These are phyloP conservation scores for Bacillus rossius DNA, from an alignment of 1,140 invertebrate genomes.

Conservation along the genomic window DNA sequence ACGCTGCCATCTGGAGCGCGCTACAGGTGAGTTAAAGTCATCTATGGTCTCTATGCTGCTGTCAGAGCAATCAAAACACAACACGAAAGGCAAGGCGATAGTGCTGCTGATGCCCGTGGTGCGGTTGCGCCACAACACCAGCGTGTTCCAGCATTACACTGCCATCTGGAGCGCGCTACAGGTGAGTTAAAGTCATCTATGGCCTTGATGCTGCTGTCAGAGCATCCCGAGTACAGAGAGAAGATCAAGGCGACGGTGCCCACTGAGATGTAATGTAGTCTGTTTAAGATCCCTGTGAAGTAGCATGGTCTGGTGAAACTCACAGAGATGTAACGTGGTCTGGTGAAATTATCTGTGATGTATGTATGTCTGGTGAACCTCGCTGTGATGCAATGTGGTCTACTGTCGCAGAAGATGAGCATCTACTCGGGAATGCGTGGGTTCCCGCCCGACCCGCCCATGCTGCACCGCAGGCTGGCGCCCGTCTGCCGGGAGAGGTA, in stretches of 20 bases:
- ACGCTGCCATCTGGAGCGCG: conserved; percentile 29
- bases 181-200: conserved; percentile 28
- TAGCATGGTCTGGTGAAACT: background rate
- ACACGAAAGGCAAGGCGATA: conserved; percentile 39
- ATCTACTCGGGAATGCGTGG: conserved; percentile 6
- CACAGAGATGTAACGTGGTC: background rate
- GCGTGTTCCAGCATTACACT: conserved; percentile 20
- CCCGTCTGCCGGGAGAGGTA: conserved; percentile 9
- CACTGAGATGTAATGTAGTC: background rate
- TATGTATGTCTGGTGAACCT: too few relatives aligned
- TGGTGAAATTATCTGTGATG: background rate
- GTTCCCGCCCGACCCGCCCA: conserved; percentile 5
- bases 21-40: conserved; percentile 32
- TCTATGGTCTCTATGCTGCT: too few relatives aligned
- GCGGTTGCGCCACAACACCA: conserved; percentile 29
- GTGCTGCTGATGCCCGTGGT: conserved; percentile 50
- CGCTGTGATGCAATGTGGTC: too few relatives aligned
- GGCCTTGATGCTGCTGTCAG: conserved; percentile 42
- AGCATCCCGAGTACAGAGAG: conserved; percentile 43
- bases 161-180: conserved; percentile 34
- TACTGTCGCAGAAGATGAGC: background rate
- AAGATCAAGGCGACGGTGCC: conserved; percentile 40
- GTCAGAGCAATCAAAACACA: conserved; percentile 43
- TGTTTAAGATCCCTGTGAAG: background rate
- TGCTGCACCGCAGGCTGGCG: conserved; percentile 1